Conservation (phyloP, 2,113 vertebrate species). For the Hassar affinis region DNA sequence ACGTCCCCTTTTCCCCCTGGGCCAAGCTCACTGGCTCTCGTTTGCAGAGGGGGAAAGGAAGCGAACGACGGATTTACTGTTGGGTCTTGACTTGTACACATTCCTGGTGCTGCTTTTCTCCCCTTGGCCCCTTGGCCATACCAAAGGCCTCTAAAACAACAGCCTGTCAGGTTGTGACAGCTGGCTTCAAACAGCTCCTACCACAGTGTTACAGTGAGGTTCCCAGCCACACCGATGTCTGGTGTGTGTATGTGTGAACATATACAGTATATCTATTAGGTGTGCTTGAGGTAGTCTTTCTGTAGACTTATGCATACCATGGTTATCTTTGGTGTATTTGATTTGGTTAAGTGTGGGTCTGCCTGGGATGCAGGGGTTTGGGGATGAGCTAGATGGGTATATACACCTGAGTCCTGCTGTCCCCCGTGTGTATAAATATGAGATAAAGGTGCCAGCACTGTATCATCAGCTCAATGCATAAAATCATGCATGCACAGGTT, state of each 20-base stretch:
- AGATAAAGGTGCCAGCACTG: not conserved
- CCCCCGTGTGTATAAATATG: too few species aligned
- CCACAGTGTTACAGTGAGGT: constrained; percentile 72
- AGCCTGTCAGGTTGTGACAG: constrained; percentile 83
- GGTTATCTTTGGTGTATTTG: not conserved
- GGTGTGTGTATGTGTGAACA: constrained; percentile 41
- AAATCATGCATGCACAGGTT: not conserved
- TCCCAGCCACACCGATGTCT: constrained; percentile 66
- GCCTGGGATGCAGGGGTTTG: not conserved
- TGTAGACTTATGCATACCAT: not conserved
- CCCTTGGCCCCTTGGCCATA: constrained; percentile 77
- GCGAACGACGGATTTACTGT: constrained; percentile 80
- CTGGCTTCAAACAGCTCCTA: constrained; percentile 82
- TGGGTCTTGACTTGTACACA: constrained; percentile 83
- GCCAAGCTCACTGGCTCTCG: constrained; percentile 59
- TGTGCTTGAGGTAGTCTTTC: constrained; percentile 7
- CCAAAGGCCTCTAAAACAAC: constrained; percentile 83
- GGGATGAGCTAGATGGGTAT: not conserved
- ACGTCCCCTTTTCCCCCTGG: constrained; percentile 58
- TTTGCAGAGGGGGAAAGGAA: constrained; percentile 73
- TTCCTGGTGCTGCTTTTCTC: constrained; percentile 82
- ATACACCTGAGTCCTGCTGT: not conserved
- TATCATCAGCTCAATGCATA: not conserved
- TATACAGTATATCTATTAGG: constrained; percentile 31
- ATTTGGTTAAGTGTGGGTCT: not conserved